Percentiles rank a stretch among this genome's conserved stretches.
phyloP scores from a whole-genome alignment of 2,113 vertebrate species.

The Apteryx mantelli region DNA sequence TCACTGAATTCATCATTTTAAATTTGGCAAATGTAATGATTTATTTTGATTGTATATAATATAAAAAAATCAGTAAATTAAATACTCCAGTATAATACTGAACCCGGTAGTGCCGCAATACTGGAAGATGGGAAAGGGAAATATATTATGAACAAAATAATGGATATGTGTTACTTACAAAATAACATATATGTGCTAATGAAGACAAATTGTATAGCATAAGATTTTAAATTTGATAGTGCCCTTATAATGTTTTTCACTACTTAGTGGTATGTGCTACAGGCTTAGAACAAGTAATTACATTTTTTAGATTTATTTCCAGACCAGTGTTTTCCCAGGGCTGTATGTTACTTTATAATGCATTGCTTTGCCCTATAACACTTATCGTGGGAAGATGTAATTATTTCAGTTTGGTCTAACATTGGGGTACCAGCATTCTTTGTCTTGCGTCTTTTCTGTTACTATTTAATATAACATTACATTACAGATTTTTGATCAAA shows the following conservation, averaged over 20 bases:
- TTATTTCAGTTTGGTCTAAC: not conserved
- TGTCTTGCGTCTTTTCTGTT: not conserved
- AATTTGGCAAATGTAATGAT: not conserved
- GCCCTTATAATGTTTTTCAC: constrained; percentile 24
- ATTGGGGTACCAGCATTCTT: not conserved
- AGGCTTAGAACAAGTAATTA: constrained; percentile 61
- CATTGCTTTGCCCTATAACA: constrained; percentile 43
- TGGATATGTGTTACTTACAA: not conserved
- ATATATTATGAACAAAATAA: not conserved
- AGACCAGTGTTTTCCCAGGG: constrained; percentile 35
- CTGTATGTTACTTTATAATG: constrained; percentile 27
- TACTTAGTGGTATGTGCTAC: not conserved
- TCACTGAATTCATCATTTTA: not conserved
- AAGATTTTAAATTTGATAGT: constrained; percentile 42
- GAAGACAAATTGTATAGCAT: not conserved
- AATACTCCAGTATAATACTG: not conserved
- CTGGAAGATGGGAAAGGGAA: not conserved
- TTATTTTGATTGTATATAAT: not conserved
- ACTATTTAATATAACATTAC: not conserved
- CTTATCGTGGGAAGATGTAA: not conserved
- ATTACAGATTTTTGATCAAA: not conserved
- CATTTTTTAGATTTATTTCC: constrained; percentile 57
- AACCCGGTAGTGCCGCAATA: not conserved
- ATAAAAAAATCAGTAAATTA: not conserved
- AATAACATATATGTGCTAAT: constrained; percentile 39